Conservation (phyloP, 2,113 vertebrate genomes). For the Patagioenas fasciata region DNA sequence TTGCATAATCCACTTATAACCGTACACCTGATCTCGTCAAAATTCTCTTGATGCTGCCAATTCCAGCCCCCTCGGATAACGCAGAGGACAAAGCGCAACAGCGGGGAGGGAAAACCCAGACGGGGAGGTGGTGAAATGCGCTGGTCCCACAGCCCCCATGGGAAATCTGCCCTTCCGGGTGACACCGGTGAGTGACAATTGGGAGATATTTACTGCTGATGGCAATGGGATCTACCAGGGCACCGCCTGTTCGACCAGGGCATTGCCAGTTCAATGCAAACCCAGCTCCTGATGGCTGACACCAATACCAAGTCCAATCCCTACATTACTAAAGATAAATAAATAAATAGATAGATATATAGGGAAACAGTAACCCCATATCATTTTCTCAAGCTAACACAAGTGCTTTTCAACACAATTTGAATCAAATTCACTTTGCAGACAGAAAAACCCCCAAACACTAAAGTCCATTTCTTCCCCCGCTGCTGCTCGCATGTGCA, state of each 20-base stretch:
- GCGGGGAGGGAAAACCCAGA: not conserved
- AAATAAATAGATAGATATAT: no score
- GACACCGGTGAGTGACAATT: no score
- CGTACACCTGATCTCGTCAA: not conserved
- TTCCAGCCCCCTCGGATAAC: not conserved
- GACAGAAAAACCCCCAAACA: rapidly evolving
- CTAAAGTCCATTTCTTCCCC: not conserved
- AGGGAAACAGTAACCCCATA: not conserved
- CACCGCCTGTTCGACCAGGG: rapidly evolving
- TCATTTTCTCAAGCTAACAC: not conserved
- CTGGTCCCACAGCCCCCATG: not conserved
- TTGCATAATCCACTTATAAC: not conserved
- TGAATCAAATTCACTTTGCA: rapidly evolving
- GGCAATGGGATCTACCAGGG: not conserved
- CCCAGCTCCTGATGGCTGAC: not conserved
- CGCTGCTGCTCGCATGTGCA: not conserved
- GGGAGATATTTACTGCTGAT: not conserved
- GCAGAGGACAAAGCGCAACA: rapidly evolving
- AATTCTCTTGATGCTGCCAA: not conserved
- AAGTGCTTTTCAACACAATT: not conserved
- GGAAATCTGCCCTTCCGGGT: not conserved
- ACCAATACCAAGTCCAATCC: not conserved
- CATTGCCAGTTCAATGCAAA: not conserved
- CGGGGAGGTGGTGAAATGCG: rapidly evolving
- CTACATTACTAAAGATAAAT: not conserved